phyloP scores from a whole-genome alignment of 2,113 vertebrate species.

The Platanista minor region DNA sequence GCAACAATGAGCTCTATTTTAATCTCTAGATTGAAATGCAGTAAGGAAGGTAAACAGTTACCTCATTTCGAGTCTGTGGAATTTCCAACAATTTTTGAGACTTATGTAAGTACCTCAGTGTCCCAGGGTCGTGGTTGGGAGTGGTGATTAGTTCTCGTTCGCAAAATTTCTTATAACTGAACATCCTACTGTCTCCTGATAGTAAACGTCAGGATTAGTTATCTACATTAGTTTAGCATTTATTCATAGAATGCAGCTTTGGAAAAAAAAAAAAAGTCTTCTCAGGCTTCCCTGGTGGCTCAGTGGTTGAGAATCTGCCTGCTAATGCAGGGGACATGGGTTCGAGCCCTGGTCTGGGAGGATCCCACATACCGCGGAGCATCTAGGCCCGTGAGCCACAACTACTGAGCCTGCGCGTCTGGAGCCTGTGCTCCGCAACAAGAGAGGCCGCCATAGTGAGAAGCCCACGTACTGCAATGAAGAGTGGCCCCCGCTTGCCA shows the following conservation, averaged over 20 bases:
- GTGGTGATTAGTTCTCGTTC: not conserved
- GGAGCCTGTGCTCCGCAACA: too few relatives aligned
- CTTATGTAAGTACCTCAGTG: not conserved
- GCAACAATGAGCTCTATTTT: constrained; percentile 78
- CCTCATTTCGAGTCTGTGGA: constrained; percentile 69
- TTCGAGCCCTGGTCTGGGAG: too few relatives aligned
- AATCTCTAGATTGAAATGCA: constrained; percentile 75
- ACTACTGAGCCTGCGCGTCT: too few relatives aligned
- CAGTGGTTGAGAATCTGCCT: too few relatives aligned
- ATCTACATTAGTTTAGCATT: not conserved
- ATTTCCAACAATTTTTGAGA: constrained; percentile 71
- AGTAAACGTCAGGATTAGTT: not conserved
- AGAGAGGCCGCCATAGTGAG: too few relatives aligned
- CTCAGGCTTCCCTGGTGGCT: too few relatives aligned
- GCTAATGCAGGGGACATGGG: too few relatives aligned
- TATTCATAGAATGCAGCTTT: not conserved
- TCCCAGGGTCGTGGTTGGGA: not conserved
- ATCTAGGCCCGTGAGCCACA: too few relatives aligned
- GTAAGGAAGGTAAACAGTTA: constrained; percentile 75
- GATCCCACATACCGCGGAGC: too few relatives aligned
- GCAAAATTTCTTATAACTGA: not conserved
- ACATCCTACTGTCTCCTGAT: not conserved
- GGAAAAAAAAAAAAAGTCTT: not conserved
- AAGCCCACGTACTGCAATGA: too few relatives aligned
- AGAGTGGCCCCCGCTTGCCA: too few relatives aligned